Base-by-base conservation (phyloP, 1,140 invertebrate species). In the Drosophila micromelanica region DNA sequence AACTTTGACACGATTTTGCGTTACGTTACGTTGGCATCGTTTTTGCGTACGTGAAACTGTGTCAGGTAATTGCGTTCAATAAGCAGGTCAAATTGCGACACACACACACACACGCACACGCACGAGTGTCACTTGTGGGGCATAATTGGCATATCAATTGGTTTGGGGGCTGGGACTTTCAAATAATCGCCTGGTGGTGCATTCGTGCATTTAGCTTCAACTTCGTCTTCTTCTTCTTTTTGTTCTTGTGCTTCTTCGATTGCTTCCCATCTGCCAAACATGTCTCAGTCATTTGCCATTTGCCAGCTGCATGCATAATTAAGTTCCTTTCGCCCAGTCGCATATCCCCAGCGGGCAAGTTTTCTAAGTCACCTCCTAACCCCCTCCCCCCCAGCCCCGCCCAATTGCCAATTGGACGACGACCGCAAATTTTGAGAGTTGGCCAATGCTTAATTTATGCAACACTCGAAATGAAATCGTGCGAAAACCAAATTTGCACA, bases 1-100 rank as follows among this genome's bases (percentile, higher is more conserved):
- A 85, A 86, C 80, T 86, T 87, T 86, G 82, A 81, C 81, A 80
- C 78, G 43, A 59, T 68, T 68, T 48, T 51, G 45, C 17, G 30
- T 17, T 61, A 13, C 59, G 52, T 62, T 82, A 65, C 81, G 68
- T 80, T 89, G 79, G 73, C 82, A 82, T 81, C 84, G 72, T 87
- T 87, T 79, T 52, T 76, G 76, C 73, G 60, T 76, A 72, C 59
- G 48, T 56, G 45, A 64, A 85, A 86, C 67, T 87, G 68, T 87
- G 82, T 76, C 84, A 87, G 82, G 76, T 86, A 86, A 86, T 86
- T 86, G 81, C 78, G 84, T 86, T 86, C 82, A 89, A 87, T 87
- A 87, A 87, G 84, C 84, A 89, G 82, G 84, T 87, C 82, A 37
- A 15, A 72, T 35, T 49, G 45, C 9, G 45, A 60, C 23, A 52